phyloP scores from a whole-genome alignment of 2,797 vertebrate species.

The Nyctibius grandis region DNA sequence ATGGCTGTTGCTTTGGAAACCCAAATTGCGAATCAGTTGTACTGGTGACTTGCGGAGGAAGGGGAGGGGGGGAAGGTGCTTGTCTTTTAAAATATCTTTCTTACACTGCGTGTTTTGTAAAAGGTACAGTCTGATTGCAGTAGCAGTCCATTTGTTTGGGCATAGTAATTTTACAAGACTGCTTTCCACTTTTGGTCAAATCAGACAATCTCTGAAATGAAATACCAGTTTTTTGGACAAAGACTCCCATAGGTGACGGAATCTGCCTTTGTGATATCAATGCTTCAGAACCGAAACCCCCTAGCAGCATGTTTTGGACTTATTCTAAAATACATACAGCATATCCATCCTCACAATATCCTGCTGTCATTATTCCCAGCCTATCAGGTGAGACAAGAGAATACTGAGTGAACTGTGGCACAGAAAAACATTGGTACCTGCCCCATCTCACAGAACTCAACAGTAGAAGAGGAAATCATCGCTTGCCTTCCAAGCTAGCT shows the following conservation, averaged over 20 bases:
- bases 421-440: neutral
- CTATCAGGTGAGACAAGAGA: neutral
- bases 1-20: neutral
- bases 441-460: neutral
- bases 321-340: neutral
- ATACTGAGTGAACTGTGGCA: neutral
- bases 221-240: neutral
- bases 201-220: neutral
- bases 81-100: neutral
- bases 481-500: rapidly evolving
- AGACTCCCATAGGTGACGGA: neutral
- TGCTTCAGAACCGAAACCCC: neutral
- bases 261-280: neutral
- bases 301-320: neutral
- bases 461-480: neutral
- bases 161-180: neutral
- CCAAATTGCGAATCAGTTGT: neutral
- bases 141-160: neutral
- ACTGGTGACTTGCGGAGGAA: neutral
- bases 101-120: neutral
- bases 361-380: neutral
- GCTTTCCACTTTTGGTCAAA: neutral
- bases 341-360: neutral
- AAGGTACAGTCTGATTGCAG: neutral
- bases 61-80: neutral